Base-by-base conservation (phyloP, 2,888 invertebrate species). In the Oxycera nigricornis region DNA sequence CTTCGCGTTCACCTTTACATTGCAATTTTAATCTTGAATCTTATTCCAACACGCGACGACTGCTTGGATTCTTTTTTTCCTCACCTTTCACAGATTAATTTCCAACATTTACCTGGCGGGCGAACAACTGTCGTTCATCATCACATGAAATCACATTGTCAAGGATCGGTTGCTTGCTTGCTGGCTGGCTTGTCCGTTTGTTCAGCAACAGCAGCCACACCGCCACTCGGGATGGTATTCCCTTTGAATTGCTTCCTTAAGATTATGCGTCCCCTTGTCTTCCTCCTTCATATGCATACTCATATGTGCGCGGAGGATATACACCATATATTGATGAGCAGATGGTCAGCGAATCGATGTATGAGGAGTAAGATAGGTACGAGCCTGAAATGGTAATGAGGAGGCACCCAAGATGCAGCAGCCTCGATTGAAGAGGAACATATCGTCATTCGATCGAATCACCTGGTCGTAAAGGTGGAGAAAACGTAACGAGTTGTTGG, bases 41-140 rank as follows among this genome's bases (percentile, higher is more conserved):
- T 46, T 7, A 14, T n/a, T 46, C 46, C 11, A 46, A 46, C 46
- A 46, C 3, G 17, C 46, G 46, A 17, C 46, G 2, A 46, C 46
- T n/a, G 17, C 46, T n/a, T 11, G 46, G 46, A 14, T 46, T 3
- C 14, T n/a, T 46, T n/a, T 7, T 46, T 46, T 46, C 4, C 17
- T 46, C 46, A 46, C 46, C 46, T 46, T 46, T 46, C 46, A 46
- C 6, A 46, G 46, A 46, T 46, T 46, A 57, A 26, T 55, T 55
- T 24, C 26, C 2, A 26, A 57, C 9, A 57, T 26, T 26, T 57
- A 57, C 57, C 57, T 57, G 57, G 57, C 57, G 24, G 57, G 26
- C 28, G 57, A 57, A 57, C 57, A 57, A 57, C 57, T 57, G 57
- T 57, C 28, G 57, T 11, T 46, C 46, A 46, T 46, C 46, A 46